These are phyloP conservation scores for Stenoptilia bipunctidactyla DNA, from an alignment of 2,888 invertebrate species.

Conservation along the genomic window DNA sequence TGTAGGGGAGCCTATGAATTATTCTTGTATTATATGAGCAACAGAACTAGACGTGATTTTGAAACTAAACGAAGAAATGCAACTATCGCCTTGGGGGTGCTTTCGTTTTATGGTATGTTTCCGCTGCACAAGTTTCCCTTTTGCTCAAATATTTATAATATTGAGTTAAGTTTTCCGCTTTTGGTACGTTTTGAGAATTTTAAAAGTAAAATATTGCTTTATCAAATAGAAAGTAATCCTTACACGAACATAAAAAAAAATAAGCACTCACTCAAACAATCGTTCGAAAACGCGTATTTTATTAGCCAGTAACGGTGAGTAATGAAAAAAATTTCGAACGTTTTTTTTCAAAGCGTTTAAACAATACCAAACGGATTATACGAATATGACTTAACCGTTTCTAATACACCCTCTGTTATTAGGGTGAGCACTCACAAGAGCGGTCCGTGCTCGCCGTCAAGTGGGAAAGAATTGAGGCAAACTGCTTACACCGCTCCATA, in stretches of 20 bases:
- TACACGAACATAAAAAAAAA: too few species aligned
- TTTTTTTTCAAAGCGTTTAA: neutral
- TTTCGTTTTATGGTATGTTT: neutral
- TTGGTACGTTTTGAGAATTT: neutral
- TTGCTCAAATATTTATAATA: neutral
- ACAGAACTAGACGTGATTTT: constrained; percentile 20
- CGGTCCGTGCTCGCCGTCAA: constrained; percentile 12
- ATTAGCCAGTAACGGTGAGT: neutral
- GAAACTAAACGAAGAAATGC: constrained; percentile 35
- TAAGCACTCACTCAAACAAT: too few species aligned
- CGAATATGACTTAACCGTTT: neutral
- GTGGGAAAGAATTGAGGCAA: constrained; percentile 36
- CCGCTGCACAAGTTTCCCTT: neutral
- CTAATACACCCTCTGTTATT: constrained; percentile 16
- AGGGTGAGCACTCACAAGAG: constrained; percentile 27
- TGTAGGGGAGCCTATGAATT: neutral
- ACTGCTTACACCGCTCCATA: constrained; percentile 35
- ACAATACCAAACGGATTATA: neutral
- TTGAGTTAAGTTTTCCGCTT: constrained; percentile 1
- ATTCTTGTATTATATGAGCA: constrained; percentile 6
- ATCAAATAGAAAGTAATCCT: too few species aligned
- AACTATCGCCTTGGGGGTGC: constrained; percentile 19
- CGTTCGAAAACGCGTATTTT: too few species aligned
- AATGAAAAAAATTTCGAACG: neutral
- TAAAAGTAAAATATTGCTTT: too few species aligned